Evolutionary conservation across 2,797 vertebrate species (phyloP), one percentile per base, ranked within the genome.

Genomic region (Siniperca undulata): DNA sequence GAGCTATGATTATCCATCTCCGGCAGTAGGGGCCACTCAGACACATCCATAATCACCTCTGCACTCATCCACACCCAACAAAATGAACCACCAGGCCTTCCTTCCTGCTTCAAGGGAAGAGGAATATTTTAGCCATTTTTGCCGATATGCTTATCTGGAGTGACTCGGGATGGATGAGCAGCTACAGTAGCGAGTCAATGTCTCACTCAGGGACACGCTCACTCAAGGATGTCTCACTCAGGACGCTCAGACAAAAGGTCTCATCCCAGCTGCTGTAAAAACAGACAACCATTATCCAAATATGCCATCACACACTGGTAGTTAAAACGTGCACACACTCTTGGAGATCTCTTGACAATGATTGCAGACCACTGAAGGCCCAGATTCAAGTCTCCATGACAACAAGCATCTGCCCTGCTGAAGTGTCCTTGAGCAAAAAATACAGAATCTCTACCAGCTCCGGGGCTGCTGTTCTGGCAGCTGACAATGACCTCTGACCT

Each of bases 11-110:
- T 80, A 90, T 84, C 83, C 77, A 84, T 88, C 76, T 84, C 67
- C 69, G 56, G 78, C 80, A 66, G 44, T 55, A 81, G 86, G 81
- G 84, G 84, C 82, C 85, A 86, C 85, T 81, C 72, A 86, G 74
- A 82, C 68, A 80, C 79, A 81, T 91, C 73, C 48, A 78, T 87
- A 85, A 89, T 91, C 83, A 80, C 40, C 17, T 89, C 85, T 82
- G 90, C 72, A 71, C 85, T 87, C 83, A 81, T 65, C 80, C 77
- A 74, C 88, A 72, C 78, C 77, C 72, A 46, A 34, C 76, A 55
- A 84, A 77, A 90, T 77, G 61, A 88, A 74, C 61, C 61, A 19
- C 34, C 44, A 10, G 58, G 69, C 56, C 34, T 52, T 81, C 75
- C 72, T 71, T 70, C 59, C 81, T 53, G 74, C 70, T 80, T 76